Evolutionary conservation across 2,797 vertebrate genomes (phyloP).

Genomic region (Crenuchus spilurus): DNA sequence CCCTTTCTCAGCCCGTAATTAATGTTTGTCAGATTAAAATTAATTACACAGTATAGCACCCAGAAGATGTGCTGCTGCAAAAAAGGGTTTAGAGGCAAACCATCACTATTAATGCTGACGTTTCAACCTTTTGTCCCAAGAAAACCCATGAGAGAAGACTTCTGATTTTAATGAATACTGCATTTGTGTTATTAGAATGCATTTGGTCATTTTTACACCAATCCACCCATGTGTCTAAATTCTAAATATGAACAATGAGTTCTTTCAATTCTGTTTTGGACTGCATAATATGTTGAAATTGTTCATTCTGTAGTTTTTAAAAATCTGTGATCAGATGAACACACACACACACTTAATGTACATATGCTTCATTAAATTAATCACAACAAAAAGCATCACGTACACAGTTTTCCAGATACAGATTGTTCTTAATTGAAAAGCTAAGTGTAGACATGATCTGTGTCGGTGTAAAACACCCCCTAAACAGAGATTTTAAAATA

Average conservation of each 20-base stretch:
- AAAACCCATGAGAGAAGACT: neutral
- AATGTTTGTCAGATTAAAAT: neutral
- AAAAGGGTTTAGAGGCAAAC: neutral
- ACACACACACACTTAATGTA: neutral
- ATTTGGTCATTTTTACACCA: neutral
- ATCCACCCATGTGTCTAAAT: neutral
- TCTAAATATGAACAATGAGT: neutral
- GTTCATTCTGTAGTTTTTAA: neutral
- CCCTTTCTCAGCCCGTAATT: neutral
- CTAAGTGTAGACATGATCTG: no score
- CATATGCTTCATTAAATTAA: constrained; percentile 4
- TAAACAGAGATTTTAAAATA: no score
- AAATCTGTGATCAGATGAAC: neutral
- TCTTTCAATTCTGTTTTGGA: neutral
- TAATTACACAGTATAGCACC: neutral
- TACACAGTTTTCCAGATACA: neutral
- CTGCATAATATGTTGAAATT: no score
- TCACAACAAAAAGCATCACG: constrained; percentile 4
- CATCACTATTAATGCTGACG: neutral
- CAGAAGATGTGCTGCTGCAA: neutral
- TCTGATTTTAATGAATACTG: neutral
- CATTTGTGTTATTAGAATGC: neutral
- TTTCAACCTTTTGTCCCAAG: neutral
- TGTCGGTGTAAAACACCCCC: no score
- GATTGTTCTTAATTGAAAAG: neutral